Base-by-base conservation (phyloP, 2,888 invertebrate species). In the Meiosimyza decipiens region DNA sequence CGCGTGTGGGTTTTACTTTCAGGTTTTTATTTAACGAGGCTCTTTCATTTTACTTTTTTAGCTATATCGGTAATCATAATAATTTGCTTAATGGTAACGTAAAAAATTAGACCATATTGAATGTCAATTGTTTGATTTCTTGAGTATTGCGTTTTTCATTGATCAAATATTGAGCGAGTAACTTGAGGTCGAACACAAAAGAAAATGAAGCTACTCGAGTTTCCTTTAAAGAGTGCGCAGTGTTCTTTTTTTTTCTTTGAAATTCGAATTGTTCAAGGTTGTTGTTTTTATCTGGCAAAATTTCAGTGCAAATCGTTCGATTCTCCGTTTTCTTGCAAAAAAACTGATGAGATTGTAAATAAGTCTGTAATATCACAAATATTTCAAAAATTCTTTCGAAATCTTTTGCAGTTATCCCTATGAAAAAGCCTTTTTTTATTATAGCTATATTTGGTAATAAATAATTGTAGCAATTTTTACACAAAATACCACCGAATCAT, bases 61-160 rank as follows among this genome's bases (percentile, higher is more conserved):
- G 60, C 13, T 15, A 22, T 22, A 2, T 22, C 13, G 64, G 68
- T 65, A 66, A 77, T 77, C 76, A 79, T 81, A 79, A 82, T 83
- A 83, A 82, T 82, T 83, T 83, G 83, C 80, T 79, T 82, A 82
- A 82, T 82, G 82, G 83, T 75, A 82, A 81, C 83, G 79, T 81
- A 82, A 80, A 80, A 84, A 83, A 83, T 83, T 82, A 81, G 82
- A 81, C 81, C 81, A 82, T 84, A 84, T 84, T 82, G 85, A 82
- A 84, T 84, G 82, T 83, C 83, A 84, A 84, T 82, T 84, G 83
- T 83, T 84, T 82, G 83, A 82, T 79, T 83, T 82, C 82, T 80
- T 80, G 79, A 80, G 82, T 82, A 82, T 77, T 75, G 73, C 72
- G 60, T 74, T 74, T 73, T 73, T 51, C 74, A 72, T 73, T 75